These are phyloP conservation scores for Naso thynnoides DNA, from an alignment of 2,797 vertebrate genomes.

Conservation along the genomic window DNA sequence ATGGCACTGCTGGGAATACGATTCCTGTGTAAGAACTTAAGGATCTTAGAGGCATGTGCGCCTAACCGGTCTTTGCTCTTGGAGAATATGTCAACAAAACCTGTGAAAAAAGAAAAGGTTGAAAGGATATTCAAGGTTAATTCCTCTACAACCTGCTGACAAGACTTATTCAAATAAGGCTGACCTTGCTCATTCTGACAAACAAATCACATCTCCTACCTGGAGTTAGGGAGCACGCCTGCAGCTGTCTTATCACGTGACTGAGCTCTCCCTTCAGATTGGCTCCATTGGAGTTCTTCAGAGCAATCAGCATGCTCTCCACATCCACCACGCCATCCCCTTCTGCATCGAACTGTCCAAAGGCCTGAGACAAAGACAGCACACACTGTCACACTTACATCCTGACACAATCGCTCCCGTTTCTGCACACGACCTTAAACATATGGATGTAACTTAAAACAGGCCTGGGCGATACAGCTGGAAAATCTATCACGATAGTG, in stretches of 20 bases:
- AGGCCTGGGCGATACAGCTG: too few species aligned
- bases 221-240: conserved; percentile 96
- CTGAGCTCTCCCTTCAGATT: conserved; percentile 97
- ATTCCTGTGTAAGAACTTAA: conserved; percentile 95
- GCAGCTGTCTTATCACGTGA: conserved; percentile 96
- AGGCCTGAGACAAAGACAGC: conserved; percentile 84
- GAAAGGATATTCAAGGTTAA: too few species aligned
- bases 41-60: conserved; percentile 92
- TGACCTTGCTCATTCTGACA: not conserved
- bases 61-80: conserved; percentile 92
- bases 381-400: conserved; percentile 17
- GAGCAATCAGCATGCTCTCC: conserved; percentile 93
- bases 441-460: not conserved
- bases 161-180: conserved; percentile 17
- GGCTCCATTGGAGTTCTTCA: conserved; percentile 95
- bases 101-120: conserved; percentile 68
- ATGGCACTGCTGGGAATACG: conserved; percentile 92
- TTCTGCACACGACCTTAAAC: not conserved
- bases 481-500: too few species aligned
- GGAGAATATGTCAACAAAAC: conserved; percentile 98
- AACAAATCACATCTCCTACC: conserved; percentile 81
- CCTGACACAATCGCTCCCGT: conserved; percentile 8
- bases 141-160: not conserved
- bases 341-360: conserved; percentile 96
- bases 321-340: conserved; percentile 95